A percentile compares a stretch with the other conserved stretches of the same genome.
Evolutionary conservation across 2,797 vertebrate species (phyloP).

Genomic region (Lutra lutra): DNA sequence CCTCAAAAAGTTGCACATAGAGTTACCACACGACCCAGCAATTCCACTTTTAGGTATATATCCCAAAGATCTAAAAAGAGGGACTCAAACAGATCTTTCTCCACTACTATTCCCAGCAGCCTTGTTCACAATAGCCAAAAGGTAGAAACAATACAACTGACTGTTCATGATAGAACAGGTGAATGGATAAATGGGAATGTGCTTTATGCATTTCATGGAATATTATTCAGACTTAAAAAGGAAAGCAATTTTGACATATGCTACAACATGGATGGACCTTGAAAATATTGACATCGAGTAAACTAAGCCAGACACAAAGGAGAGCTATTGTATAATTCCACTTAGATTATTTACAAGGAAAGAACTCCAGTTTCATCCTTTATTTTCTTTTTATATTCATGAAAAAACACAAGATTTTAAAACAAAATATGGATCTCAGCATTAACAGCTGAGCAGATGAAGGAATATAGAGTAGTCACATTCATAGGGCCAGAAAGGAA

Average conservation of each 20-base stretch:
- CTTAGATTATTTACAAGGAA: not conserved
- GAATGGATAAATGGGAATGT: not conserved
- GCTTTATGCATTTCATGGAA: not conserved
- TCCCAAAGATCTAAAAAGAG: not conserved
- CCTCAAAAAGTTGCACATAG: not conserved
- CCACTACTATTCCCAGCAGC: not conserved
- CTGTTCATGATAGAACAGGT: not conserved
- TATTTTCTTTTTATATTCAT: slow-evolving; percentile 19
- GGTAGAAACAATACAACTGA: not conserved
- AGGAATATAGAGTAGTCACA: not conserved
- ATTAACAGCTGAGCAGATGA: not conserved
- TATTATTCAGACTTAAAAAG: not conserved
- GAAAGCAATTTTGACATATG: not conserved
- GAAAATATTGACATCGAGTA: not conserved
- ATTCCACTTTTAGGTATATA: not conserved
- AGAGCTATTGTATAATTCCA: not conserved
- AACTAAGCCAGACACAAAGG: not conserved
- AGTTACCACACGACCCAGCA: not conserved
- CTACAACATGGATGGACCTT: not conserved
- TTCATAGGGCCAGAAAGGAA: not conserved
- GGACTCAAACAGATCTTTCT: not conserved
- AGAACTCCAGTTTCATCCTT: not conserved
- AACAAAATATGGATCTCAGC: not conserved
- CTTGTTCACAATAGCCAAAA: not conserved
- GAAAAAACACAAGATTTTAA: slow-evolving; percentile 13